Conservation (phyloP, 2,113 vertebrate genomes). For the Phylloscopus trochilus region DNA sequence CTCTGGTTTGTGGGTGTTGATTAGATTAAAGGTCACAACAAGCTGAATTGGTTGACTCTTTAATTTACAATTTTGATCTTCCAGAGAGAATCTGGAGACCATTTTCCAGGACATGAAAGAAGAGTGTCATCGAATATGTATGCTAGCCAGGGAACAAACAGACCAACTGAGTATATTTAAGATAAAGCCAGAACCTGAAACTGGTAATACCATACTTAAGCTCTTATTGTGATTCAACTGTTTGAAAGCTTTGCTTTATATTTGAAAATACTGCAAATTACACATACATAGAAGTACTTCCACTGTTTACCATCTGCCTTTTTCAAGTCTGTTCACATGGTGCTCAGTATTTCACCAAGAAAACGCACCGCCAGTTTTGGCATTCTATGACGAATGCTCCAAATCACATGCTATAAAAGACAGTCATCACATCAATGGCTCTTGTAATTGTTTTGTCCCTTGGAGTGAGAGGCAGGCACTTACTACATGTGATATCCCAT, state of each 20-base stretch:
- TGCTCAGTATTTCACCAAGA: constrained; percentile 55
- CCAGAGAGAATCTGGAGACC: constrained; percentile 84
- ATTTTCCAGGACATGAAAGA: constrained; percentile 89
- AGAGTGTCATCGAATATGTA: constrained; percentile 88
- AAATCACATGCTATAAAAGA: constrained; percentile 59
- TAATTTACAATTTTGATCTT: constrained; percentile 65
- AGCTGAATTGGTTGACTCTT: constrained; percentile 20
- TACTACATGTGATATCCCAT: constrained; percentile 59
- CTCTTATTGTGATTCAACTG: constrained; percentile 69
- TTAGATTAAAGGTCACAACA: constrained; percentile 34
- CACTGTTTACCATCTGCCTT: constrained; percentile 63
- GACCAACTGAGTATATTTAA: constrained; percentile 89
- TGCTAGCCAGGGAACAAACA: constrained; percentile 88
- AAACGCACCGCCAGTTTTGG: constrained; percentile 53
- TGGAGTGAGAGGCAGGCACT: constrained; percentile 62
- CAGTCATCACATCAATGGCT: constrained; percentile 59
- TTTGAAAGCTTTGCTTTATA: constrained; percentile 69
- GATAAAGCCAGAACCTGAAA: constrained; percentile 79
- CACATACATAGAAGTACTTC: constrained; percentile 59
- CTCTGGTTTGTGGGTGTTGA: neutral
- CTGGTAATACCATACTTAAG: constrained; percentile 82
- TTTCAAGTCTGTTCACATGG: constrained; percentile 65
- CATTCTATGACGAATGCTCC: constrained; percentile 57
- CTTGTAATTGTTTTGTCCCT: constrained; percentile 63
- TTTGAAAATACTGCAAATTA: constrained; percentile 71